Evolutionary conservation across 2,888 invertebrate species (phyloP).

Genomic region (Thera britannica): DNA sequence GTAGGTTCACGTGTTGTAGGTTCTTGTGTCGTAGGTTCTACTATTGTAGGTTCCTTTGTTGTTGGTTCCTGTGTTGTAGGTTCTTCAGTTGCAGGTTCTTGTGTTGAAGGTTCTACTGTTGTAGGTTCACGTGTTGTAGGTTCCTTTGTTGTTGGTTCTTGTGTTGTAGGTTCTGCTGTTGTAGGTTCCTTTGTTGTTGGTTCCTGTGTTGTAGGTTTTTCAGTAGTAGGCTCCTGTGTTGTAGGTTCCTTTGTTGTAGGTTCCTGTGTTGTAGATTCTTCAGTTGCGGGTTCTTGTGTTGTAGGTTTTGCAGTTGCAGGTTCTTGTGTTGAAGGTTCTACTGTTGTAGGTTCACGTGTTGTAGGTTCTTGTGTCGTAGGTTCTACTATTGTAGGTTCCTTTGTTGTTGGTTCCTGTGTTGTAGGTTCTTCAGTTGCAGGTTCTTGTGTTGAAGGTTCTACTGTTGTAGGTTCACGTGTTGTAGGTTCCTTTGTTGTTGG

Average conservation of each 20-base stretch:
- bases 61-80: constrained; percentile 19
- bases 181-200: constrained; percentile 10
- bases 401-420: constrained; percentile 8
- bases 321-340: constrained; percentile 3
- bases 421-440: constrained; percentile 14
- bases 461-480: constrained; percentile 9
- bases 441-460: constrained; percentile 7
- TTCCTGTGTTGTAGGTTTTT: constrained; percentile 16
- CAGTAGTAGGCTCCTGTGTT: constrained; percentile 6
- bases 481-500: constrained; percentile 1
- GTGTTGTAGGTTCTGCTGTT: constrained; percentile 13
- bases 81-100: constrained; percentile 10
- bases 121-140: constrained; percentile 6
- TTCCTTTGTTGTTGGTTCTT: constrained; percentile 9
- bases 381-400: constrained; percentile 11
- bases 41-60: constrained; percentile 11
- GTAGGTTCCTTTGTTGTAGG: constrained; percentile 13
- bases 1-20: constrained; percentile 12
- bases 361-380: constrained; percentile 12
- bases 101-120: constrained; percentile 11
- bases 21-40: constrained; percentile 18
- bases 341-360: constrained; percentile 16
- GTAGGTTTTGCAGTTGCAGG: constrained; percentile 17
- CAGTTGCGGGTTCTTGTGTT: constrained; percentile 14
- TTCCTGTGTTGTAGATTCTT: constrained; percentile 7